phyloP scores from a whole-genome alignment of 2,888 invertebrate genomes.

The Trichopria drosophilae region DNA sequence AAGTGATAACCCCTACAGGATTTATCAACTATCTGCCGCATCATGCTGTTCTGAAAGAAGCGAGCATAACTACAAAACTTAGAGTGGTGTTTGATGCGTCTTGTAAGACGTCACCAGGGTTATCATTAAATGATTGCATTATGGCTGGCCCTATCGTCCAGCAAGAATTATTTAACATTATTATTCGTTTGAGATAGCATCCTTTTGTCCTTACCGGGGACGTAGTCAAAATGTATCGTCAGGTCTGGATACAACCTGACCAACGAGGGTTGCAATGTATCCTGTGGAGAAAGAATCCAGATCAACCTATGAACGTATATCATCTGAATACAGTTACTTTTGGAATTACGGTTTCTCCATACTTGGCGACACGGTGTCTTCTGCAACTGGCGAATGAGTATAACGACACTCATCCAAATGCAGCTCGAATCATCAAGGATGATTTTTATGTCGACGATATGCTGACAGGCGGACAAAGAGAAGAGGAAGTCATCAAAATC shows the following conservation, averaged over 20 bases:
- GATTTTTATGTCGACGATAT: constrained; percentile 46
- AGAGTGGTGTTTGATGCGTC: too few species aligned
- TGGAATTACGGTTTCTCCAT: too few species aligned
- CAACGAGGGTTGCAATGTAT: too few species aligned
- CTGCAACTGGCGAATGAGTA: constrained; percentile 32
- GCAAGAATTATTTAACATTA: background rate
- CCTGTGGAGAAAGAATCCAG: too few species aligned
- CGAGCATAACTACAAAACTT: too few species aligned
- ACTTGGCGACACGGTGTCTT: constrained; percentile 35
- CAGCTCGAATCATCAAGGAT: constrained; percentile 20
- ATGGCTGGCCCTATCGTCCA: constrained; percentile 9
- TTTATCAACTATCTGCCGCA: too few species aligned
- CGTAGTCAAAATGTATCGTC: constrained; percentile 29
- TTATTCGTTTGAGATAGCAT: constrained; percentile 13
- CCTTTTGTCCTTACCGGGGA: constrained; percentile 17
- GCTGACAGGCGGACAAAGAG: too few species aligned
- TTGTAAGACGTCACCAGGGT: background rate
- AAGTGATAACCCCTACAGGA: too few species aligned
- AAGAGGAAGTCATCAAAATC: too few species aligned
- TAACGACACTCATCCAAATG: constrained; percentile 20
- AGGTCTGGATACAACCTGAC: constrained; percentile 15
- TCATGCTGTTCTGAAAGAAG: constrained; percentile 7
- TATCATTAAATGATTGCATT: background rate
- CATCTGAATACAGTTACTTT: constrained; percentile 25
- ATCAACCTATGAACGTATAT: too few species aligned